Base-by-base conservation (phyloP, 2,888 invertebrate genomes). In the Byasa hedistus region DNA sequence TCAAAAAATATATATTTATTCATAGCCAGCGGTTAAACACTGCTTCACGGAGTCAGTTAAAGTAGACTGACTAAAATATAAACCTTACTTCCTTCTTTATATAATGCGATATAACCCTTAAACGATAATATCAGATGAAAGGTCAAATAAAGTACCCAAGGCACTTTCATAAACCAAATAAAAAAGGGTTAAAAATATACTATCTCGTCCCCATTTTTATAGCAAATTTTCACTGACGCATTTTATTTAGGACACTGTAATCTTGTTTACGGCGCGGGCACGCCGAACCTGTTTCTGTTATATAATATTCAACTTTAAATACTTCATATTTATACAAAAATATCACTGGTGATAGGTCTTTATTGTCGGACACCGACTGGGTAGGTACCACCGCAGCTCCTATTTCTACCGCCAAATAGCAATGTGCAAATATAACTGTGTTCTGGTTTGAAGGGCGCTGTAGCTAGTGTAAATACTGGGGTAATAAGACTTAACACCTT, bases 231-330 rank as follows among this genome's bases (percentile, higher is more conserved):
- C 52, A 54, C 52, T 22, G 52, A 22, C 22, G 22, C 22, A 23
- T 54, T 54, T 54, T 3, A 54, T 54, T 57, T 57, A 21, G 57
- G 36, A 57, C 57, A 36, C 10, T 32, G 10, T 56, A 57, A 57
- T 57, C 57, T 21, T 36, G 32, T 57, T 57, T 21, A 21, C 15
- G 57, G n/a, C 24, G 56, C 56, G 56, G n/a, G n/a, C 56, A 32
- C 19, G n/a, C 56, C 32, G 23, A 56, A 56, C 15, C 27, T n/a
- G 56, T n/a, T 27, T 56, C 27, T 4, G 48, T 19, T 19, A 48
- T 48, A 48, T n/a, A 19, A 44, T 44, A 19, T 19, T 44, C 4
- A 44, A 44, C 44, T 5, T 19, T 19, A 19, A 44, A 44, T 36
- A 36, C 36, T 36, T 12, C 36, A 36, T 36, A 36, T 36, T 12